Evolutionary conservation across 2,797 vertebrate genomes (phyloP).

Genomic region (Lepilemur septentrionalis): DNA sequence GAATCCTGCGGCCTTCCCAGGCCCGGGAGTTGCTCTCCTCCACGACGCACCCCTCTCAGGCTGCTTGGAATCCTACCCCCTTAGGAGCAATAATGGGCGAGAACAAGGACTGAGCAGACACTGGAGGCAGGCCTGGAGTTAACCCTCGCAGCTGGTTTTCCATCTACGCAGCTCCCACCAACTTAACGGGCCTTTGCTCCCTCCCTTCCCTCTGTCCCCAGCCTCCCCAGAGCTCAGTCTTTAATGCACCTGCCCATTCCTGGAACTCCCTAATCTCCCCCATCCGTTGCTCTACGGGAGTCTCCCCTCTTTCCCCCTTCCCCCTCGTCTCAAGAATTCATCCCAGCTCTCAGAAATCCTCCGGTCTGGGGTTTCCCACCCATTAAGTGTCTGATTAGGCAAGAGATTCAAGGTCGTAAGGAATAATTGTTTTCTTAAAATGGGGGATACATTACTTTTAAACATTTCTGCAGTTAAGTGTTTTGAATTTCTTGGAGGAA

Average conservation of each 20-base stretch:
- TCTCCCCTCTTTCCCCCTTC: too few relatives aligned
- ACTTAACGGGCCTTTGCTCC: neutral
- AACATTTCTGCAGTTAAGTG: neutral
- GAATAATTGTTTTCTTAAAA: neutral
- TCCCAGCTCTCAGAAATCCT: neutral
- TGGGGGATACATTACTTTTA: neutral
- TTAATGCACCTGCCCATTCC: neutral
- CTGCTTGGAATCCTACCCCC: neutral
- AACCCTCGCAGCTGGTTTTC: neutral
- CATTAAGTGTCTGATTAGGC: neutral
- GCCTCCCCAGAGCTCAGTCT: neutral
- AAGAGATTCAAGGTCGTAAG: neutral
- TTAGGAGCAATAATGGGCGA: neutral
- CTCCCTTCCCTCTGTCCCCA: too few relatives aligned
- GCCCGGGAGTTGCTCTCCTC: too few relatives aligned
- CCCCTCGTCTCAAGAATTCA: neutral
- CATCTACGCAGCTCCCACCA: neutral
- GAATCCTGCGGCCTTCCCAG: conserved; percentile 81
- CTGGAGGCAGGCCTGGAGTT: neutral
- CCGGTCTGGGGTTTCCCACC: neutral
- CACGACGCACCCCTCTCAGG: neutral
- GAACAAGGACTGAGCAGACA: neutral
- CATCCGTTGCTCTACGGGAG: neutral
- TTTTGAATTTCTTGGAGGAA: neutral
- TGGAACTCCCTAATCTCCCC: neutral